These are phyloP conservation scores for Aleiodes leptofemur DNA, from an alignment of 2,888 invertebrate species.

Conservation along the genomic window DNA sequence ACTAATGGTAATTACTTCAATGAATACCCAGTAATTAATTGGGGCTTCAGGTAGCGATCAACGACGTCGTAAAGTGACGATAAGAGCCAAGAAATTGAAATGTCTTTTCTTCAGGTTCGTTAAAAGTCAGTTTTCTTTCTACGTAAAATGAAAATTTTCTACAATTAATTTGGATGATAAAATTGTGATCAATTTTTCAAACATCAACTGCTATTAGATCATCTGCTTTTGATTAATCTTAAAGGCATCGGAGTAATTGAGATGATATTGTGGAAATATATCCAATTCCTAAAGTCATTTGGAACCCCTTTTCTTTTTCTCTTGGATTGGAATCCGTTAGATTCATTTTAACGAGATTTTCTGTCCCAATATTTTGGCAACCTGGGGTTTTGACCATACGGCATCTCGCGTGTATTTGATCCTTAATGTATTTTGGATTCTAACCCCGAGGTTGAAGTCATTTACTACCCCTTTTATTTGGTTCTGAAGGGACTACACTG, in stretches of 20 bases:
- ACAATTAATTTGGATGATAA: constrained; percentile 56
- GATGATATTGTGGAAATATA: background rate
- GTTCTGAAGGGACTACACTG: constrained; percentile 52
- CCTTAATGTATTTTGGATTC: constrained; percentile 54
- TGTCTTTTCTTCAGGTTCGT: constrained; percentile 48
- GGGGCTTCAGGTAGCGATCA: constrained; percentile 55
- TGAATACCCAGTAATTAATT: constrained; percentile 54
- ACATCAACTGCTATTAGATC: background rate
- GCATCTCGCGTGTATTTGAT: constrained; percentile 5
- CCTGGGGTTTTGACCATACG: constrained; percentile 53
- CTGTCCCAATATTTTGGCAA: constrained; percentile 72
- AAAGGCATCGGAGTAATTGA: background rate
- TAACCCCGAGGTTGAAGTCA: constrained; percentile 62
- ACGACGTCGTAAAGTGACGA: constrained; percentile 56
- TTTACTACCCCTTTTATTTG: constrained; percentile 74
- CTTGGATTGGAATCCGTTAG: constrained; percentile 56
- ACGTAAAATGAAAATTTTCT: constrained; percentile 48
- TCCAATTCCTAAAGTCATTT: constrained; percentile 12
- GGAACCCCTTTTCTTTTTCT: constrained; percentile 29
- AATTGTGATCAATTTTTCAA: constrained; percentile 54
- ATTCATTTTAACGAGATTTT: constrained; percentile 59
- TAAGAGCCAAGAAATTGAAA: constrained; percentile 58
- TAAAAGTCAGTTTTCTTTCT: constrained; percentile 37
- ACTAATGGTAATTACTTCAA: constrained; percentile 51
- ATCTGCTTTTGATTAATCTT: background rate